Percentiles rank a stretch among this genome's conserved stretches.
phyloP scores from a whole-genome alignment of 2,113 vertebrate species.

The Brachyistius frenatus region DNA sequence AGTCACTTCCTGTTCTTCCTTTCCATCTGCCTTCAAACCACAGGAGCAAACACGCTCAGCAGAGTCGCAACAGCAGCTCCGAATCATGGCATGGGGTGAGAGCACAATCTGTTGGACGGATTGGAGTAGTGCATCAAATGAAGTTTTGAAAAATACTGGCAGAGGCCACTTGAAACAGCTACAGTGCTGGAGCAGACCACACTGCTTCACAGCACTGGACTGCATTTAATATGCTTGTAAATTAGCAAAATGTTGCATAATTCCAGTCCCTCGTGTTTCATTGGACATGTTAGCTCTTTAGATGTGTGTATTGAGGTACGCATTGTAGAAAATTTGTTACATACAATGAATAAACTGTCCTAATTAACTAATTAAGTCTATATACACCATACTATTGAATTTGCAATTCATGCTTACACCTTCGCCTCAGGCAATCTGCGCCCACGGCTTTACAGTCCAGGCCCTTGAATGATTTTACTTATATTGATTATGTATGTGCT shows the following conservation, averaged over 20 bases:
- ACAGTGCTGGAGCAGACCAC: neutral
- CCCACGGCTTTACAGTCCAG: neutral
- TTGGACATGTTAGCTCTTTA: neutral
- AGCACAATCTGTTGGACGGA: slow-evolving; percentile 72
- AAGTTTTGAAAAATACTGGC: slow-evolving; percentile 1
- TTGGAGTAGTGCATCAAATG: slow-evolving; percentile 44
- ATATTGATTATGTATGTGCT: slow-evolving; percentile 51
- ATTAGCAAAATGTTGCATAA: neutral
- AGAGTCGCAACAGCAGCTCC: neutral
- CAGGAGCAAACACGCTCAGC: slow-evolving; percentile 13
- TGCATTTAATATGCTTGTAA: neutral
- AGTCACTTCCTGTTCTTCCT: slow-evolving; percentile 42
- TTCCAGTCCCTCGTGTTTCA: neutral
- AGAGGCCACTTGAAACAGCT: neutral
- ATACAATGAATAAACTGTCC: neutral
- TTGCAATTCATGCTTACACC: slow-evolving; percentile 25
- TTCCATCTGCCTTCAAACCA: slow-evolving; percentile 30
- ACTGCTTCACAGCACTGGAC: neutral
- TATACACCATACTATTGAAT: neutral
- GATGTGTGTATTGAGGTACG: neutral
- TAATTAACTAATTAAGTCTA: neutral
- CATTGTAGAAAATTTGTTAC: neutral
- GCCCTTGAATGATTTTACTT: slow-evolving; percentile 35
- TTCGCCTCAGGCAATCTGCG: slow-evolving; percentile 7
- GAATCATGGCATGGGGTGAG: slow-evolving; percentile 16